Conservation (phyloP, 2,113 vertebrate species). For the Perognathus longimembris region DNA sequence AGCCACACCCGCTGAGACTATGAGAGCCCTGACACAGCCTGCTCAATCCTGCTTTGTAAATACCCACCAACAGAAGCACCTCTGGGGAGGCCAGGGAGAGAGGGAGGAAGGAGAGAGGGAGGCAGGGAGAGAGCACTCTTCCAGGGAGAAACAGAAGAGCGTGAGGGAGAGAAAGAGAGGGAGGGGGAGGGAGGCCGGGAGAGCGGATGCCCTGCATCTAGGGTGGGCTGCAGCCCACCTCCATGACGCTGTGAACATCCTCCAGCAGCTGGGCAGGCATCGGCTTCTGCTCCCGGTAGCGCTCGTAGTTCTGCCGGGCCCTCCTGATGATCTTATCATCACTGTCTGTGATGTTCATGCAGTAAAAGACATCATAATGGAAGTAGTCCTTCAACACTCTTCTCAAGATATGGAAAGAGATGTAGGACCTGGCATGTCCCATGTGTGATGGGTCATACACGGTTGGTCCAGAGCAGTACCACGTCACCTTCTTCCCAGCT, state of each 20-base stretch:
- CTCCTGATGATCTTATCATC: slow-evolving; percentile 99
- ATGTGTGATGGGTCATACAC: slow-evolving; percentile 99
- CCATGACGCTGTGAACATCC: slow-evolving; percentile 90
- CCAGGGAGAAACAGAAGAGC: too few species aligned
- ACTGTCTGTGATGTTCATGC: slow-evolving; percentile 99
- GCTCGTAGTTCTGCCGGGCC: slow-evolving; percentile 94
- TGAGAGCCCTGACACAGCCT: accelerated
- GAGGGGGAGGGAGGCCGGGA: too few species aligned
- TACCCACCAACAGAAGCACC: not conserved
- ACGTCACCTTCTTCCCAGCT: slow-evolving; percentile 87
- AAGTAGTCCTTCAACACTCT: slow-evolving; percentile 95
- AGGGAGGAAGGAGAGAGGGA: too few species aligned
- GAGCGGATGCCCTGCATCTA: too few species aligned
- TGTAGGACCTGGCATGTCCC: slow-evolving; percentile 99
- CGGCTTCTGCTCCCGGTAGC: slow-evolving; percentile 89
- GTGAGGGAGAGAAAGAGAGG: too few species aligned
- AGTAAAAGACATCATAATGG: slow-evolving; percentile 94
- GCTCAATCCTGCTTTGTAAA: not conserved
- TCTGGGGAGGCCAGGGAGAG: not conserved
- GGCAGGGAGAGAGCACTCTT: too few species aligned
- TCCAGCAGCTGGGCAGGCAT: slow-evolving; percentile 88
- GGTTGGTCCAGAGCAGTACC: slow-evolving; percentile 98
- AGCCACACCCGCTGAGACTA: accelerated
- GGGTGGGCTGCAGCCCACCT: slow-evolving; percentile 83
- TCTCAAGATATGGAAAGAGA: slow-evolving; percentile 97